Conservation (phyloP, 2,113 vertebrate species). For the Triplophysa dalaica region DNA sequence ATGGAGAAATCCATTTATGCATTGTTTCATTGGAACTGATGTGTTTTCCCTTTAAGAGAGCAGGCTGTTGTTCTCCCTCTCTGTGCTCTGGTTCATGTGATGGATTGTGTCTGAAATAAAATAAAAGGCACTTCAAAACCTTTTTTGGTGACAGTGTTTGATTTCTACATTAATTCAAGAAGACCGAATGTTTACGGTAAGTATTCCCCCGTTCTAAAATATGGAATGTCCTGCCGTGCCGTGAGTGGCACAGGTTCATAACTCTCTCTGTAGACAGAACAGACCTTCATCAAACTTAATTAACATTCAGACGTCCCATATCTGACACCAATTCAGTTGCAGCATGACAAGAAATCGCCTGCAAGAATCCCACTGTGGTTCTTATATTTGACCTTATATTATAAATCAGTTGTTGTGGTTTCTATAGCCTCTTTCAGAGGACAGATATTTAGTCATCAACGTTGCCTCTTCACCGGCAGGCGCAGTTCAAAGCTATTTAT, state of each 20-base stretch:
- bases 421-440: constrained; percentile 2
- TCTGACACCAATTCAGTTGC: constrained; percentile 14
- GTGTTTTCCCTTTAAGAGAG: constrained; percentile 41
- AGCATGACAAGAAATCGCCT: constrained; percentile 18
- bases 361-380: not conserved
- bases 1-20: constrained; percentile 42
- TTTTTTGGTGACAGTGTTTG: constrained; percentile 23
- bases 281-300: constrained; percentile 22
- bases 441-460: not conserved
- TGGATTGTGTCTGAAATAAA: constrained; percentile 66
- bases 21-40: constrained; percentile 34
- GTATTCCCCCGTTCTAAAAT: not conserved
- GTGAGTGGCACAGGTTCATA: constrained; percentile 9
- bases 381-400: constrained; percentile 4
- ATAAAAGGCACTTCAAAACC: constrained; percentile 72
- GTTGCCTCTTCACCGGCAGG: not conserved
- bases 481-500: constrained; percentile 43
- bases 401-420: not conserved
- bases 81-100: constrained; percentile 69
- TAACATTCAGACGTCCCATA: constrained; percentile 21
- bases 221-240: not conserved
- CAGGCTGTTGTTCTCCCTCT: constrained; percentile 48
- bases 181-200: not conserved
- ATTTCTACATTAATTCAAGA: not conserved
- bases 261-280: not conserved